phyloP scores from a whole-genome alignment of 2,797 vertebrate genomes.

The Chelon labrosus region DNA sequence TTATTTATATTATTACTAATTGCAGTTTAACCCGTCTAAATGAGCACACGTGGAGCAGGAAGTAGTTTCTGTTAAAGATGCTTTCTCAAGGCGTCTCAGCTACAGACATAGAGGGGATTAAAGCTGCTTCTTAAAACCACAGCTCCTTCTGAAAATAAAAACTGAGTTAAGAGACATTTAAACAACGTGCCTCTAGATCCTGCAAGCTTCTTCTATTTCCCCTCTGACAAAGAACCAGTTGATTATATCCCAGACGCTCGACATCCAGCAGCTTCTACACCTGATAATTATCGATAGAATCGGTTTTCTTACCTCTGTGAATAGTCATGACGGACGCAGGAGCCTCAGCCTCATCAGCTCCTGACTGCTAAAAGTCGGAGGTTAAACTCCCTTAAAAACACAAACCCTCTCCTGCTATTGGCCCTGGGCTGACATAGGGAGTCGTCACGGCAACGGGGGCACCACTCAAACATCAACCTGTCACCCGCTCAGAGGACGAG shows the following conservation, averaged over 20 bases:
- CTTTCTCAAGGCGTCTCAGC: too few species aligned
- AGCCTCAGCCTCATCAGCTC: constrained; percentile 1
- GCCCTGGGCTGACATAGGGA: background rate
- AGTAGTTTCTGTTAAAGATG: too few species aligned
- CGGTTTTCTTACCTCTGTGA: constrained; percentile 67
- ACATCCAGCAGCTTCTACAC: background rate
- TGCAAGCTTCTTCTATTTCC: background rate
- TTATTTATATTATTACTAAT: too few species aligned
- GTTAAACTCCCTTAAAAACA: constrained; percentile 44
- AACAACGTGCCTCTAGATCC: background rate
- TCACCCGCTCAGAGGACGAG: constrained; percentile 48
- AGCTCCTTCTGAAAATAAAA: too few species aligned
- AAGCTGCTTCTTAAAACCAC: too few species aligned
- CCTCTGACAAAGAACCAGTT: background rate
- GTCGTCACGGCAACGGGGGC: constrained; percentile 67
- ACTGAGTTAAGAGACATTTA: background rate
- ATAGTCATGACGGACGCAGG: constrained; percentile 48
- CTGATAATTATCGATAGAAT: background rate
- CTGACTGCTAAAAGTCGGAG: constrained; percentile 1
- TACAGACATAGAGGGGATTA: too few species aligned
- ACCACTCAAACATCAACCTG: constrained; percentile 7
- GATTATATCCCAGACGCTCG: too few species aligned
- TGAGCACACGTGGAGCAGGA: too few species aligned
- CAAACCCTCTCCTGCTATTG: constrained; percentile 29
- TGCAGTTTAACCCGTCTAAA: too few species aligned